Evolutionary conservation across 2,113 vertebrate genomes (phyloP).

Genomic region (Plestiodon gilberti): DNA sequence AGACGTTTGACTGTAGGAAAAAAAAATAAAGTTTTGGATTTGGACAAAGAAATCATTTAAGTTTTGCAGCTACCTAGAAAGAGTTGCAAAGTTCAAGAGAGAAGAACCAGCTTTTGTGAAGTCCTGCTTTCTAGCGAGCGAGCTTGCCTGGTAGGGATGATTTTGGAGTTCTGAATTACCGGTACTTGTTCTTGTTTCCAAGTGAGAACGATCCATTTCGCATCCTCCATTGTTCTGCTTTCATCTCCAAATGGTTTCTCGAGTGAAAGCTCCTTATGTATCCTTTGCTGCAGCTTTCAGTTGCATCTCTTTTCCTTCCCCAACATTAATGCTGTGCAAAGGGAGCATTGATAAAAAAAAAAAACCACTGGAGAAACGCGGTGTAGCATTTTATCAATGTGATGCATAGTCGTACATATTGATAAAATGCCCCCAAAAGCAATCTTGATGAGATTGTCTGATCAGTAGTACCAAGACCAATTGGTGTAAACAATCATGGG

Average conservation of each 20-base stretch:
- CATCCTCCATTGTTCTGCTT: not conserved
- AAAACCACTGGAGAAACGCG: no score
- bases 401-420: no score
- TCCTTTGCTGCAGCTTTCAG: no score
- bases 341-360: no score
- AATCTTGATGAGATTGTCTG: no score
- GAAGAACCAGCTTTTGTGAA: not conserved
- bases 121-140: not conserved
- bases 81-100: not conserved
- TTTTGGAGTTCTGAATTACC: not conserved
- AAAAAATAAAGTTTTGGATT: not conserved
- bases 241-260: not conserved
- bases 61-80: not conserved
- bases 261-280: no score
- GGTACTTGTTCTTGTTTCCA: not conserved
- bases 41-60: not conserved
- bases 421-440: no score
- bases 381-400: no score
- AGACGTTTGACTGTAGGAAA: not conserved
- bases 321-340: no score
- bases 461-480: no score
- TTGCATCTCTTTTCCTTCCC: no score
- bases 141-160: not conserved
- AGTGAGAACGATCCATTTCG: not conserved
- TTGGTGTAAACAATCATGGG: no score